Evolutionary conservation across 2,113 vertebrate species (phyloP).

Genomic region (Limnothrissa miodon): DNA sequence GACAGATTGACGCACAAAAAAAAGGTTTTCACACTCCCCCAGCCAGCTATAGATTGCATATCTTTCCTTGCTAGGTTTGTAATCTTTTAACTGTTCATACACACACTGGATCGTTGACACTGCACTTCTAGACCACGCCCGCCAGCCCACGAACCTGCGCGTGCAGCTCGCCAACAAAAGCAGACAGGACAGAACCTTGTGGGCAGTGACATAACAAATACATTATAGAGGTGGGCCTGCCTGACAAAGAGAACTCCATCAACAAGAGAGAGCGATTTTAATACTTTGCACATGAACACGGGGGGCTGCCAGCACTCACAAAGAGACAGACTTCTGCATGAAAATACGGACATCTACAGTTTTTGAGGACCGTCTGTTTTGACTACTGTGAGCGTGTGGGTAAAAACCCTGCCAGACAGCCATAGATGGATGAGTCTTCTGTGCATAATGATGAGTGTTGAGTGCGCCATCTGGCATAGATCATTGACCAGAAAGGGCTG

Average conservation of each 20-base stretch:
- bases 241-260: neutral
- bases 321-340: too few species aligned
- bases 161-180: neutral
- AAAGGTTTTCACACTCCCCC: neutral
- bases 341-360: neutral
- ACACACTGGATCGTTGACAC: neutral
- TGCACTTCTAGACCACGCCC: neutral
- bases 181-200: neutral
- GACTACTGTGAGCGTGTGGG: too few species aligned
- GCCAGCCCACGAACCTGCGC: neutral
- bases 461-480: neutral
- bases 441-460: neutral
- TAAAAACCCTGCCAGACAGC: neutral
- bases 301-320: neutral
- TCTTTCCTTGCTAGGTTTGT: neutral
- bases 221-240: neutral
- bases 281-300: neutral
- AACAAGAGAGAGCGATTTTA: neutral
- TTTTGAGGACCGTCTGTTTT: neutral
- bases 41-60: neutral
- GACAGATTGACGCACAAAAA: neutral
- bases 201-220: constrained; percentile 1
- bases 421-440: neutral
- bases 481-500: neutral
- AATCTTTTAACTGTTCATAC: neutral